Evolutionary conservation across 2,113 vertebrate genomes (phyloP).

Genomic region (Dipodomys spectabilis): DNA sequence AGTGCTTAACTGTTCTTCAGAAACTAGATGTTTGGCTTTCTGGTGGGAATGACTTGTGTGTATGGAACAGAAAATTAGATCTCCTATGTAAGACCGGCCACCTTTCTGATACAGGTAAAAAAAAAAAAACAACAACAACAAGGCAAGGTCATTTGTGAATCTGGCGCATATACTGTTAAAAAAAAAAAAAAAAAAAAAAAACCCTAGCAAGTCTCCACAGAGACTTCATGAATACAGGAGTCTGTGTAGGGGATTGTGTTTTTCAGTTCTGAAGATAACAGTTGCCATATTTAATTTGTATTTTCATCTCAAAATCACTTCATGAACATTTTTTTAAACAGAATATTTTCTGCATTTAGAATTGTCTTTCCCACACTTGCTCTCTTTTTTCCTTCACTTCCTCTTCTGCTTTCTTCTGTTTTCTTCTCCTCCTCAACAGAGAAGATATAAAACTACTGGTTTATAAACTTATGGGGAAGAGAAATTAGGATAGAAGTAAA

Average conservation of each 20-base stretch:
- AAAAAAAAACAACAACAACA: constrained; percentile 52
- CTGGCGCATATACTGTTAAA: background rate
- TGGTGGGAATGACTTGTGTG: constrained; percentile 93
- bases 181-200: background rate
- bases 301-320: constrained; percentile 36
- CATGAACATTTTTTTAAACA: background rate
- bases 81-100: constrained; percentile 92
- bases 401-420: background rate
- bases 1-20: constrained; percentile 95
- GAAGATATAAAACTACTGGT: background rate
- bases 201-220: constrained; percentile 26
- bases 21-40: constrained; percentile 93
- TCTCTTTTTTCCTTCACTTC: background rate
- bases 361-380: background rate
- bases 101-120: constrained; percentile 94
- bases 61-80: constrained; percentile 94
- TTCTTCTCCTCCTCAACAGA: background rate
- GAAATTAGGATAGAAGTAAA: background rate
- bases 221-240: background rate
- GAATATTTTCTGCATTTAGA: constrained; percentile 6
- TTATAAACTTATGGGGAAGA: background rate
- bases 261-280: constrained; percentile 9
- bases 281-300: background rate
- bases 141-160: background rate
- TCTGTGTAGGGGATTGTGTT: background rate